Evolutionary conservation across 2,113 vertebrate genomes (phyloP).

Genomic region (Eublepharis macularius): DNA sequence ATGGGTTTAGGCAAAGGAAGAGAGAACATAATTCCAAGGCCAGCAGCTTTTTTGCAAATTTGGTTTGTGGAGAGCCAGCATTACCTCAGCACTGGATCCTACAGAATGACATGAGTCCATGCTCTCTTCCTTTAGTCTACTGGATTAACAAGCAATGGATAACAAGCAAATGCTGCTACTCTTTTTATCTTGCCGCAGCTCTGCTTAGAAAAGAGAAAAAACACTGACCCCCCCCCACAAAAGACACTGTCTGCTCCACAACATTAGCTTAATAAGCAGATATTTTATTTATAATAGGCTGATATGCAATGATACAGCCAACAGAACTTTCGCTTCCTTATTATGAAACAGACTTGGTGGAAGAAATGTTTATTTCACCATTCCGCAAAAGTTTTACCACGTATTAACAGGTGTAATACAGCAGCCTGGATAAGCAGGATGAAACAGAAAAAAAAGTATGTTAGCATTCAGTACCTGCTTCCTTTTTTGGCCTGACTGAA

Average conservation of each 20-base stretch:
- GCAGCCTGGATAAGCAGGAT: background rate
- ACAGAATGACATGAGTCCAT: background rate
- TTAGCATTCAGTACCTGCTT: conserved; percentile 26
- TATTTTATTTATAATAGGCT: too few relatives aligned
- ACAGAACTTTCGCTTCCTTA: background rate
- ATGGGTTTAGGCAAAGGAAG: background rate
- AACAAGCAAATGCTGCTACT: background rate
- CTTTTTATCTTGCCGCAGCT: background rate
- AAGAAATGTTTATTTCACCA: background rate
- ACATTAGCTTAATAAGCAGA: too few relatives aligned
- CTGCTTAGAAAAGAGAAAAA: background rate
- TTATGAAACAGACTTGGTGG: background rate
- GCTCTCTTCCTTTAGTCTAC: background rate
- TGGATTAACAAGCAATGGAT: too few relatives aligned
- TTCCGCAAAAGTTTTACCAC: background rate
- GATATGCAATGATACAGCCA: background rate
- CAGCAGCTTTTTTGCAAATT: background rate
- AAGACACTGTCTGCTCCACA: too few relatives aligned
- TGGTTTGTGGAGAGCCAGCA: background rate
- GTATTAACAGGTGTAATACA: background rate
- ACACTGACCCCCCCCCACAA: too few relatives aligned
- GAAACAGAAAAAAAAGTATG: background rate
- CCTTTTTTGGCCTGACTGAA: conserved; percentile 15
- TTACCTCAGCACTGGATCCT: background rate
- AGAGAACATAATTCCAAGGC: background rate